Percentiles rank a stretch among this genome's conserved stretches.
Conservation (phyloP, 1,140 invertebrate genomes). For the Chionoecetes opilio region DNA sequence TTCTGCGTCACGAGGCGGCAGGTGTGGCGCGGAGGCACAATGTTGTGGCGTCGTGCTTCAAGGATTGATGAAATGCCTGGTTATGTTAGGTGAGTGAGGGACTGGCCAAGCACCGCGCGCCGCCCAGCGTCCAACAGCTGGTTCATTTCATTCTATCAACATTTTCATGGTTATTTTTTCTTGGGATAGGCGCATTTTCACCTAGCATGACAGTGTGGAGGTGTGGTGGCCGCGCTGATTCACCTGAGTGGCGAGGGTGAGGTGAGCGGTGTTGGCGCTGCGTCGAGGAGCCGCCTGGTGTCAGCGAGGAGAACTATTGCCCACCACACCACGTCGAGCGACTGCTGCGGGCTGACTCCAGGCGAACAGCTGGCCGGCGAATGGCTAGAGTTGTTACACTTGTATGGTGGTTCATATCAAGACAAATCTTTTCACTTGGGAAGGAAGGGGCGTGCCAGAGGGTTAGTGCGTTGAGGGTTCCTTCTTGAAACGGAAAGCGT, state of each 20-base stretch:
- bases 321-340: neutral
- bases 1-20: neutral
- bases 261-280: neutral
- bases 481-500: neutral
- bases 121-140: neutral
- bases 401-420: neutral
- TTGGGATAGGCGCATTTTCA: neutral
- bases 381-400: neutral
- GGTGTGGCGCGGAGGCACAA: neutral
- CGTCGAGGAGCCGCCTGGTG: conserved; percentile 12
- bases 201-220: neutral
- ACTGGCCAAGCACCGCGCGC: too few relatives aligned
- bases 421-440: neutral
- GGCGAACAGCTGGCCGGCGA: neutral
- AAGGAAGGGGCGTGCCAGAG: neutral
- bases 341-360: neutral
- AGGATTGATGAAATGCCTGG: too few relatives aligned
- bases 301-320: neutral
- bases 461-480: neutral
- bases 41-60: too few relatives aligned
- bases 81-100: too few relatives aligned
- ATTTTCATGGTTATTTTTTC: neutral
- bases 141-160: neutral
- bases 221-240: neutral
- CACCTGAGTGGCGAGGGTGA: neutral